A percentile compares a stretch with the other conserved stretches of the same genome.
Evolutionary conservation across 1,140 invertebrate species (phyloP).

Genomic region (Drosophila murphyi): DNA sequence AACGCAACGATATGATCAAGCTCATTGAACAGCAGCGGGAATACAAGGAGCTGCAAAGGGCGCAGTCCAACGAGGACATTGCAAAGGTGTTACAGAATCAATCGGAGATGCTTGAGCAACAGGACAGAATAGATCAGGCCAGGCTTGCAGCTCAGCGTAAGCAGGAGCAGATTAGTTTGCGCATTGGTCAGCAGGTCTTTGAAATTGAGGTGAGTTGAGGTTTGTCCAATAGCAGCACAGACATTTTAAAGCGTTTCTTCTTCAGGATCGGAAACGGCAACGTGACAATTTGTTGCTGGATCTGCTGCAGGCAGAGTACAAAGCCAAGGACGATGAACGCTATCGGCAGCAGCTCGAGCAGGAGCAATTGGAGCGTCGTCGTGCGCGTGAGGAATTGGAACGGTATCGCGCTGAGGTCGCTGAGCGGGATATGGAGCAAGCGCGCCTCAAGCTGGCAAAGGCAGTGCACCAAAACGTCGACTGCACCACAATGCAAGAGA

Average conservation of each 20-base stretch:
- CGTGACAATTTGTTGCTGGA: conserved; percentile 55
- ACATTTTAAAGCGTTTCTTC: neutral
- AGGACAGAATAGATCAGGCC: conserved; percentile 15
- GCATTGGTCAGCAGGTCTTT: conserved; percentile 50
- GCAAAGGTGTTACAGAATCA: conserved; percentile 23
- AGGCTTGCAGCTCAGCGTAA: conserved; percentile 21
- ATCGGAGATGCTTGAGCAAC: conserved; percentile 17
- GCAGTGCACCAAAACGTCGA: conserved; percentile 12
- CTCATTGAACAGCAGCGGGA: conserved; percentile 45
- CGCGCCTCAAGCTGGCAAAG: conserved; percentile 36
- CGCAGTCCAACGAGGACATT: conserved; percentile 7
- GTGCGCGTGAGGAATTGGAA: conserved; percentile 51
- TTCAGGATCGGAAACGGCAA: conserved; percentile 50
- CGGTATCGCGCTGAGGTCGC: conserved; percentile 37
- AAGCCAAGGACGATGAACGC: conserved; percentile 60
- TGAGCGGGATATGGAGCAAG: conserved; percentile 30
- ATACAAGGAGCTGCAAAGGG: conserved; percentile 20
- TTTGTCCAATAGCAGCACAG: neutral
- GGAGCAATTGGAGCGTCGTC: conserved; percentile 46
- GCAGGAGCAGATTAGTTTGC: conserved; percentile 54
- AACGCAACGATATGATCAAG: conserved; percentile 37
- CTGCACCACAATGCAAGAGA: neutral
- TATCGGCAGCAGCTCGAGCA: conserved; percentile 63
- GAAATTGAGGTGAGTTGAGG: conserved; percentile 47
- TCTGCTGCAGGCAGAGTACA: conserved; percentile 66